phyloP scores from a whole-genome alignment of 2,113 vertebrate genomes.

The Apus apus region DNA sequence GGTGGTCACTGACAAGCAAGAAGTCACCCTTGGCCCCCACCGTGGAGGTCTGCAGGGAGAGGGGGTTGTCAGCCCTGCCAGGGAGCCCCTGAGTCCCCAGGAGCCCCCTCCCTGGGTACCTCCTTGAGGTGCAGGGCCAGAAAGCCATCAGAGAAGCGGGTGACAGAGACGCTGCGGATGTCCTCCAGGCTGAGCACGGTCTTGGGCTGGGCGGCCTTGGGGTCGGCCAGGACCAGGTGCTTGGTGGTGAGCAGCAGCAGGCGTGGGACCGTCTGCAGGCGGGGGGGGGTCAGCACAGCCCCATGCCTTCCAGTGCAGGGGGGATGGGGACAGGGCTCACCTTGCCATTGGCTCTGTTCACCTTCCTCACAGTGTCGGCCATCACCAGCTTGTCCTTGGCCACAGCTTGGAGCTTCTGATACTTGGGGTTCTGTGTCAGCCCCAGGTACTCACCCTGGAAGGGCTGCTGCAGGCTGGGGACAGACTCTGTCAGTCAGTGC shows the following conservation, averaged over 20 bases:
- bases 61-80: too few relatives aligned
- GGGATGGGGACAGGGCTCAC: neutral
- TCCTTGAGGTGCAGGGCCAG: slow-evolving; percentile 76
- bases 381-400: slow-evolving; percentile 75
- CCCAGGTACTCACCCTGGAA: slow-evolving; percentile 77
- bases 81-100: neutral
- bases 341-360: slow-evolving; percentile 80
- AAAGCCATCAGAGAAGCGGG: slow-evolving; percentile 73
- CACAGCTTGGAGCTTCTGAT: slow-evolving; percentile 68
- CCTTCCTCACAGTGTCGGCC: slow-evolving; percentile 74
- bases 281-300: rapidly evolving
- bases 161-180: slow-evolving; percentile 70
- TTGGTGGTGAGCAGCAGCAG: slow-evolving; percentile 77
- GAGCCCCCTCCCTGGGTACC: slow-evolving; percentile 20
- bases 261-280: slow-evolving; percentile 52
- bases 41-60: too few relatives aligned
- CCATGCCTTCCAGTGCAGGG: rapidly evolving
- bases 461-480: slow-evolving; percentile 72
- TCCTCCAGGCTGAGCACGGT: slow-evolving; percentile 62
- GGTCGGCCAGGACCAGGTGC: slow-evolving; percentile 73
- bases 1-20: too few relatives aligned
- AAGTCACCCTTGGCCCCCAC: too few relatives aligned
- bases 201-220: slow-evolving; percentile 74
- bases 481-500: rapidly evolving
- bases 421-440: slow-evolving; percentile 72